phyloP scores from a whole-genome alignment of 2,797 vertebrate species.

The Melanotaenia maccullochi region DNA sequence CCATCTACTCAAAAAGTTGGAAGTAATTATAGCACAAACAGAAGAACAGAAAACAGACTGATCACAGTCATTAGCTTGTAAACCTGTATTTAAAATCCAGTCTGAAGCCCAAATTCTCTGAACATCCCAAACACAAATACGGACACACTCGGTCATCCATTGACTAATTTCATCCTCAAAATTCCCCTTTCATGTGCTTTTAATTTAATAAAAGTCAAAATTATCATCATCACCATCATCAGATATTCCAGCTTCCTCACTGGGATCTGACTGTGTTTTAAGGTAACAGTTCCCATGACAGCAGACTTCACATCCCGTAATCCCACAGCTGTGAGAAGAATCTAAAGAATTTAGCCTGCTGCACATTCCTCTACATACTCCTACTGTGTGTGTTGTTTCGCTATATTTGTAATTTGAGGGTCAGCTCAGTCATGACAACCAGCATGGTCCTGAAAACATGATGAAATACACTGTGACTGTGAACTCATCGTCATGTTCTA shows the following conservation, averaged over 20 bases:
- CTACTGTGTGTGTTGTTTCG: slow-evolving; percentile 2
- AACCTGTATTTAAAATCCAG: neutral
- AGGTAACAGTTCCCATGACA: slow-evolving; percentile 30
- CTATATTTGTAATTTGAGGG: neutral
- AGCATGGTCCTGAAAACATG: neutral
- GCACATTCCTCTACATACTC: slow-evolving; percentile 51
- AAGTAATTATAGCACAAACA: slow-evolving; percentile 2
- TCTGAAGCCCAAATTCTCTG: no score
- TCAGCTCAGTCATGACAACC: neutral
- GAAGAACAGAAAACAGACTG: neutral
- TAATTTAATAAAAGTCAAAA: neutral
- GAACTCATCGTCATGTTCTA: no score
- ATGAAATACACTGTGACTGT: neutral
- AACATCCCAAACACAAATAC: no score
- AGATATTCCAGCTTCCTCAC: neutral
- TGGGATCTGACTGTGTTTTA: neutral
- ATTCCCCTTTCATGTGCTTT: slow-evolving; percentile 1
- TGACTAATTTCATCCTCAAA: neutral
- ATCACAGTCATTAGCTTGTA: neutral
- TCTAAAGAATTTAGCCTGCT: slow-evolving; percentile 57
- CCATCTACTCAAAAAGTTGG: neutral
- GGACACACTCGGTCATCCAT: no score
- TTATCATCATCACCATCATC: neutral
- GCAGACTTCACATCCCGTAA: slow-evolving; percentile 52
- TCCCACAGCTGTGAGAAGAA: slow-evolving; percentile 38